These are phyloP conservation scores for Drosophila mimica DNA, from an alignment of 2,888 invertebrate genomes.

Conservation along the genomic window DNA sequence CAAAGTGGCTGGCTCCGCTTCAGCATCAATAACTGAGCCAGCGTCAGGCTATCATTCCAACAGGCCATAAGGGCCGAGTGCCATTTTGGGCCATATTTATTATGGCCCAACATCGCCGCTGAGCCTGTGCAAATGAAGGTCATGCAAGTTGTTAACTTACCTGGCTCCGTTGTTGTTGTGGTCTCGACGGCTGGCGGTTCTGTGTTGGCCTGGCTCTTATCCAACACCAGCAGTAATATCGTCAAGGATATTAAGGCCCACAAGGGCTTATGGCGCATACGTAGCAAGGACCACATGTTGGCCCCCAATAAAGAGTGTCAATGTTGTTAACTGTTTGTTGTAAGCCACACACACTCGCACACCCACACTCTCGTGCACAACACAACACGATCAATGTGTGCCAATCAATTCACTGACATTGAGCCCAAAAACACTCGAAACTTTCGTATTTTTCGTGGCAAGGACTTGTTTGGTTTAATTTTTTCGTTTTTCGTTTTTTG, in stretches of 20 bases:
- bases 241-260: conserved; percentile 79
- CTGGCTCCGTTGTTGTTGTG: conserved; percentile 82
- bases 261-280: conserved; percentile 81
- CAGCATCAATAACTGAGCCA: conserved; percentile 52
- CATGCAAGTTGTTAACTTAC: conserved; percentile 61
- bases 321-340: conserved; percentile 19
- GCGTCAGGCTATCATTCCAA: neutral
- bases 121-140: conserved; percentile 43
- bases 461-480: conserved; percentile 32
- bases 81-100: conserved; percentile 44
- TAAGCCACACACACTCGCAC: conserved; percentile 12
- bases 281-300: conserved; percentile 73
- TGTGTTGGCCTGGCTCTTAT: conserved; percentile 77
- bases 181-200: conserved; percentile 62
- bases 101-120: conserved; percentile 17
- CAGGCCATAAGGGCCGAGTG: neutral
- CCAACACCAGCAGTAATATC: conserved; percentile 76
- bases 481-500: conserved; percentile 38
- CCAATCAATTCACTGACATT: conserved; percentile 59
- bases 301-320: conserved; percentile 29
- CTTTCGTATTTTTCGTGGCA: conserved; percentile 26
- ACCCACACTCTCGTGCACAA: conserved; percentile 10
- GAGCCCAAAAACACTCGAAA: conserved; percentile 45
- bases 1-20: conserved; percentile 58
- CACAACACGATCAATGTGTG: conserved; percentile 35